phyloP scores from a whole-genome alignment of 2,113 vertebrate species.

The Corythoichthys intestinalis region DNA sequence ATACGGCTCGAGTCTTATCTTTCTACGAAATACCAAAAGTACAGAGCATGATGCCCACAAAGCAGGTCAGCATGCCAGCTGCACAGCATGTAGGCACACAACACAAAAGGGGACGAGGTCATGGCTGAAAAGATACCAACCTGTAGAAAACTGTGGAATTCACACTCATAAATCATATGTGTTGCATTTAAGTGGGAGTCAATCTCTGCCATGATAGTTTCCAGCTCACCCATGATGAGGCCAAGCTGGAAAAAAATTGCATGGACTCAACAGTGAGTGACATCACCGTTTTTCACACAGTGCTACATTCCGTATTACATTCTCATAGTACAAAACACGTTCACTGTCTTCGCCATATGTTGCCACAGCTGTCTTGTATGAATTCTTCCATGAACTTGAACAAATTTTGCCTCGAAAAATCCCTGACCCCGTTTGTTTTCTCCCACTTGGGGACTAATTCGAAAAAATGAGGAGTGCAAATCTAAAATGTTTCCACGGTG shows the following conservation, averaged over 20 bases:
- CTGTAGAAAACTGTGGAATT: conserved; percentile 4
- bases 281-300: neutral
- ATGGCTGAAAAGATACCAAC: conserved; percentile 12
- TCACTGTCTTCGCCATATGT: neutral
- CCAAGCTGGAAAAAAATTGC: neutral
- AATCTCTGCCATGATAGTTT: neutral
- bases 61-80: neutral
- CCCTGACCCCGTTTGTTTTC: conserved; percentile 32
- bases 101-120: neutral
- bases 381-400: conserved; percentile 29
- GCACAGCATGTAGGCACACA: neutral
- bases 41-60: neutral
- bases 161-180: too few species aligned
- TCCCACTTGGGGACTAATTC: neutral
- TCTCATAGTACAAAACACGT: neutral
- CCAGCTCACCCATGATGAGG: too few species aligned
- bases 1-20: neutral
- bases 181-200: neutral
- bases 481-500: neutral
- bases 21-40: neutral
- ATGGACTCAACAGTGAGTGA: neutral
- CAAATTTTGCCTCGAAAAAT: conserved; percentile 38
- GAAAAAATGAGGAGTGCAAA: neutral
- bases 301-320: neutral
- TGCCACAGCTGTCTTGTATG: neutral